A percentile compares a stretch with the other conserved stretches of the same genome.
These are phyloP conservation scores for Leptobrachium ailaonicum DNA, from an alignment of 2,113 vertebrate genomes.

Conservation along the genomic window DNA sequence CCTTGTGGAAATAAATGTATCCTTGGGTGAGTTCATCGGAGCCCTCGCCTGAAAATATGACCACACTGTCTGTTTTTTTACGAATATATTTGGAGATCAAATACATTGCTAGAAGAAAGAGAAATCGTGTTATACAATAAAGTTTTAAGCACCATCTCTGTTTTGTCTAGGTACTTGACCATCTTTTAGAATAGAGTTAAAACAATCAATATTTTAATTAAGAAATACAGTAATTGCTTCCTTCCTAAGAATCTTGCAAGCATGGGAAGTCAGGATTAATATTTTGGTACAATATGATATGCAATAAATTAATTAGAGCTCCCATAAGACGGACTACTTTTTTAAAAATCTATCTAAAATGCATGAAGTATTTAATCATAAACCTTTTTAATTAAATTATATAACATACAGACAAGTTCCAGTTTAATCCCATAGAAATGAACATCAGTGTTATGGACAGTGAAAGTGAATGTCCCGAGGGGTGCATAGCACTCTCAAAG, in stretches of 20 bases:
- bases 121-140: neutral
- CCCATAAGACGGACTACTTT: too few relatives aligned
- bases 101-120: constrained; percentile 80
- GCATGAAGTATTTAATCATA: too few relatives aligned
- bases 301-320: neutral
- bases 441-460: too few relatives aligned
- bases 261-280: neutral
- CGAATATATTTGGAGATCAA: constrained; percentile 86
- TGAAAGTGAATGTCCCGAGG: too few relatives aligned
- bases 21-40: constrained; percentile 91
- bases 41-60: constrained; percentile 94
- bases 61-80: constrained; percentile 88
- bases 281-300: neutral
- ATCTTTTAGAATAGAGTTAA: too few relatives aligned
- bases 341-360: too few relatives aligned
- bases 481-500: too few relatives aligned
- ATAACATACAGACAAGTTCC: too few relatives aligned
- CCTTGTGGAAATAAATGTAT: constrained; percentile 95
- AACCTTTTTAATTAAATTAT: too few relatives aligned
- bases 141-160: neutral
- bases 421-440: too few relatives aligned
- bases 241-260: neutral
- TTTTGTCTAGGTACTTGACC: too few relatives aligned
- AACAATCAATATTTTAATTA: neutral
- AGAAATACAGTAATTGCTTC: neutral